These are phyloP conservation scores for Cryptotis parvus DNA, from an alignment of 2,113 vertebrate genomes.

Conservation along the genomic window DNA sequence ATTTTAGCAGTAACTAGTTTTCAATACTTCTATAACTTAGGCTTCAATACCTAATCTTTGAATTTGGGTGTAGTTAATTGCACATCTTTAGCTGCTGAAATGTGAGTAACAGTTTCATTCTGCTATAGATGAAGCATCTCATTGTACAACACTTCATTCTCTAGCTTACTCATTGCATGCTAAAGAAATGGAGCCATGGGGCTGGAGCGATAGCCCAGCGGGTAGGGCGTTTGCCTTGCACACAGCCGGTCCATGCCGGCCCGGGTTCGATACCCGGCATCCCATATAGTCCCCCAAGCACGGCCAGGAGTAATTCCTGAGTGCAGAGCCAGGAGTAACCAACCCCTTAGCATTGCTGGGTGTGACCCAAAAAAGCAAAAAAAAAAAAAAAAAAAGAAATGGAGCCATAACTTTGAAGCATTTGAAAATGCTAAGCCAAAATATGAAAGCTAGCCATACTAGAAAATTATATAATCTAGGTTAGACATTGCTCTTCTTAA, in stretches of 20 bases:
- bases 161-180: not conserved
- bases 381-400: too few relatives aligned
- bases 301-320: too few relatives aligned
- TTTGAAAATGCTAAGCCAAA: slow-evolving; percentile 35
- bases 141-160: not conserved
- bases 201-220: too few relatives aligned
- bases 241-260: too few relatives aligned
- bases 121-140: not conserved
- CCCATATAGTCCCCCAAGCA: too few relatives aligned
- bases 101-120: not conserved
- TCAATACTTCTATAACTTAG: not conserved
- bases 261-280: too few relatives aligned
- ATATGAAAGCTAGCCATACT: not conserved
- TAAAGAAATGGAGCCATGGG: not conserved
- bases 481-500: not conserved
- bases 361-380: too few relatives aligned
- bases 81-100: not conserved
- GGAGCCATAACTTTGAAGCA: too few relatives aligned
- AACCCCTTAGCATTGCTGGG: too few relatives aligned
- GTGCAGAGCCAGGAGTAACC: too few relatives aligned
- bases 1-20: not conserved
- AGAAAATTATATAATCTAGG: not conserved
- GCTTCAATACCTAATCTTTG: not conserved
- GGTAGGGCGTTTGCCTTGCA: too few relatives aligned
- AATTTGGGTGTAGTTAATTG: not conserved